A percentile compares a stretch with the other conserved stretches of the same genome.
phyloP scores from a whole-genome alignment of 2,888 invertebrate species.

The Lithophane ornitopus region DNA sequence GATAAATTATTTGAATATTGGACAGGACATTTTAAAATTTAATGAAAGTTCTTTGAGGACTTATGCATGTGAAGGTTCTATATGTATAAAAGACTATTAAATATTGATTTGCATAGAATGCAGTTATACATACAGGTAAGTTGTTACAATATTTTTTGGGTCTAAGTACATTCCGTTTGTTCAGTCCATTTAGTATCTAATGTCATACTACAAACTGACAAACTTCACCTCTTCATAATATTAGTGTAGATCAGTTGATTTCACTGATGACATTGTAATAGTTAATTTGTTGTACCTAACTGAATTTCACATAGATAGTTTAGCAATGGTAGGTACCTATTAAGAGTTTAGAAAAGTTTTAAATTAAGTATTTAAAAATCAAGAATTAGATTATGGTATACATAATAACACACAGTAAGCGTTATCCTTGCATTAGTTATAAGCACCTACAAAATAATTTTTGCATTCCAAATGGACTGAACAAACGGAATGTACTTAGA shows the following conservation, averaged over 20 bases:
- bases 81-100: background rate
- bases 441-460: background rate
- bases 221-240: background rate
- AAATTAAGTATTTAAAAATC: background rate
- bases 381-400: background rate
- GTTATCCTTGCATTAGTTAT: background rate
- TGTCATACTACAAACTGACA: background rate
- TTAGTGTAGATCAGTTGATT: background rate
- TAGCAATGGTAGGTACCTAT: background rate
- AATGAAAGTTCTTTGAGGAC: background rate
- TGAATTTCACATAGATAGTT: background rate
- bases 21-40: background rate
- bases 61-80: background rate
- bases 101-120: background rate
- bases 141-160: no score
- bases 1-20: background rate
- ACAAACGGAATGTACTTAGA: background rate
- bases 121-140: background rate
- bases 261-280: background rate
- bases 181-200: no score
- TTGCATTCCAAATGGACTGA: background rate
- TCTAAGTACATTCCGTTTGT: background rate
- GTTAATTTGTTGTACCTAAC: background rate
- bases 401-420: background rate
- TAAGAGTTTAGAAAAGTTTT: background rate